These are phyloP conservation scores for Brachyrhaphis roseni DNA, from an alignment of 2,797 vertebrate genomes.

Conservation along the genomic window DNA sequence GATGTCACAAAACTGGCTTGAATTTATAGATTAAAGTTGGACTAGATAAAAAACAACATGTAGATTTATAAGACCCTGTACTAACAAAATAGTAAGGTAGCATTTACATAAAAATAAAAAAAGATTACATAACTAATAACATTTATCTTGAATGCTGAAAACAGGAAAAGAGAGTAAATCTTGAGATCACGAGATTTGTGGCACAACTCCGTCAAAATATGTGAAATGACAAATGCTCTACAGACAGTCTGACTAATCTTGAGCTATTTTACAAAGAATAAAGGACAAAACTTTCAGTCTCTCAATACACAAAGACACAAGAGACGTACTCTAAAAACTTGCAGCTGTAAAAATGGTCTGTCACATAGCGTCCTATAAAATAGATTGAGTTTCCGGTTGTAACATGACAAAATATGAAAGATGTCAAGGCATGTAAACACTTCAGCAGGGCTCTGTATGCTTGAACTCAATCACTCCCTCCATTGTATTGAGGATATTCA, in stretches of 20 bases:
- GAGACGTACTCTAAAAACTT: neutral
- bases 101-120: constrained; percentile 47
- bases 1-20: neutral
- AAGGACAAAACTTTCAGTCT: neutral
- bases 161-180: too few relatives aligned
- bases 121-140: constrained; percentile 45
- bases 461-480: constrained; percentile 36
- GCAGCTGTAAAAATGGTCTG: neutral
- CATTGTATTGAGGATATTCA: constrained; percentile 12
- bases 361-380: neutral
- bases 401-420: neutral
- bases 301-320: neutral
- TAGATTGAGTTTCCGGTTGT: neutral
- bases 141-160: constrained; percentile 45
- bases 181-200: neutral
- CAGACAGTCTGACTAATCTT: neutral
- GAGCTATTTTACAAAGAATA: neutral
- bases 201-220: neutral
- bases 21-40: constrained; percentile 10
- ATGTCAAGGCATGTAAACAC: neutral
- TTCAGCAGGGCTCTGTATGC: constrained; percentile 30
- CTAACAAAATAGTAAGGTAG: constrained; percentile 21
- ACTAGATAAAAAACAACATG: constrained; percentile 22
- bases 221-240: neutral
- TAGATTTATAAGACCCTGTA: constrained; percentile 17